These are phyloP conservation scores for Bungarus multicinctus DNA, from an alignment of 2,113 vertebrate genomes.

Conservation along the genomic window DNA sequence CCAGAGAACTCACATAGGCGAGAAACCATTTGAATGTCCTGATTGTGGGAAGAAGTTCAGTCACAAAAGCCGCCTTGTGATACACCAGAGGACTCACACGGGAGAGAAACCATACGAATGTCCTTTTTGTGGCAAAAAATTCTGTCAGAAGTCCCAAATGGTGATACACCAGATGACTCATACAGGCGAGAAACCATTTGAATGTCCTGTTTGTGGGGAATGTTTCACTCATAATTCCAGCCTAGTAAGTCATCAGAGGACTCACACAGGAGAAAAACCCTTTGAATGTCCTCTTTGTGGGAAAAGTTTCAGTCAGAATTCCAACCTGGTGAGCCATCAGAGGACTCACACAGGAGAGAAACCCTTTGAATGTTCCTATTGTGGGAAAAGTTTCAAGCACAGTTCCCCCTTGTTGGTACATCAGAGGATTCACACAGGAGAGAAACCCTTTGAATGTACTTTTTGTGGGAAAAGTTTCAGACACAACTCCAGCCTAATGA, in stretches of 20 bases:
- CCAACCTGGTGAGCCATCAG: background rate
- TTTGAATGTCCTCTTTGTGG: too few relatives aligned
- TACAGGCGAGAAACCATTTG: background rate
- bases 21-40: too few relatives aligned
- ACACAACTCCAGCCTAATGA: background rate
- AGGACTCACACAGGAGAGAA: background rate
- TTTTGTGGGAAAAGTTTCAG: background rate
- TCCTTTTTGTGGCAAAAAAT: background rate
- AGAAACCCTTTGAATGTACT: background rate
- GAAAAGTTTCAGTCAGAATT: background rate
- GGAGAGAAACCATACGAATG: background rate
- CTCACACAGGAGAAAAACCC: too few relatives aligned
- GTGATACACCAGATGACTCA: background rate
- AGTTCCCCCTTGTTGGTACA: background rate
- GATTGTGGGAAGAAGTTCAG: background rate
- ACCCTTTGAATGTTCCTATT: background rate
- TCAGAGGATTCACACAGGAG: background rate
- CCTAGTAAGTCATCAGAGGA: too few relatives aligned
- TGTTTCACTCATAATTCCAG: background rate
- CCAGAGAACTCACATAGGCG: too few relatives aligned
- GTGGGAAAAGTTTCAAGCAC: background rate
- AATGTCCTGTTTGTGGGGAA: background rate
- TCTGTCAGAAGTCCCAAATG: background rate
- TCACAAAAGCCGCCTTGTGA: background rate
- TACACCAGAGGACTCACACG: background rate